Evolutionary conservation across 2,113 vertebrate genomes (phyloP), one percentile per base, ranked within the genome.

Genomic region (Cottus gobio): DNA sequence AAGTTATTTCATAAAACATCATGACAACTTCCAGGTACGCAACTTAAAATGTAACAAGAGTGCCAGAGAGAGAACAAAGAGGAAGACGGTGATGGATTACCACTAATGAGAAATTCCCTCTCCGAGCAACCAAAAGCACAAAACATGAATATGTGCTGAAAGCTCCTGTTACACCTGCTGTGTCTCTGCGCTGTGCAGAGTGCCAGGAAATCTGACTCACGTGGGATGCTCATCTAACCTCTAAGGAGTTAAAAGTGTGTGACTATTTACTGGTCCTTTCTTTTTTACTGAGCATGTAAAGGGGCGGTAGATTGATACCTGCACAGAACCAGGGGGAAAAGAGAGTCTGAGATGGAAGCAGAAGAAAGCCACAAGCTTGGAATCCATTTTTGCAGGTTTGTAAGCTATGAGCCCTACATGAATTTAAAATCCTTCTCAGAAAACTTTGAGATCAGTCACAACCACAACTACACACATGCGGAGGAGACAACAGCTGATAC

Each of bases 141-240:
- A 79, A 85, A 75, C 78, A 84, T 69, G 60, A 87, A 85, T 67
- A 87, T 66, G 80, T 86, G 85, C 13, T 79, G 86, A 91, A 87
- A 86, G 68, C 58, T 79, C 26, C 6, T n/a, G 68, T 84, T 80
- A 68, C 85, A 89, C 85, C 85, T 90, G 89, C 62, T 64, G n/a
- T 46, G 52, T 30, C 11, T 72, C 44, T 39, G n/a, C 34, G 82
- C n/a, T 26, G 36, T 44, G 64, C 31, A 18, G 34, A 34, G 3
- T 6, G n/a, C 16, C 46, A 39, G 4, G 16, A 62, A 24, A 34
- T 13, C 36, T 5, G 1, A 66, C 7, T 5, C 3, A 28, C 30
- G 12, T 2, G 2, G 0, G 30, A 65, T 4, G 8, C 60, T 60
- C 8, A 37, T 22, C 48, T 62, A 3, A 62, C 34, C 20, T 65